Base-by-base conservation (phyloP, 2,797 vertebrate species). In the Hydrocynus forskahlii region DNA sequence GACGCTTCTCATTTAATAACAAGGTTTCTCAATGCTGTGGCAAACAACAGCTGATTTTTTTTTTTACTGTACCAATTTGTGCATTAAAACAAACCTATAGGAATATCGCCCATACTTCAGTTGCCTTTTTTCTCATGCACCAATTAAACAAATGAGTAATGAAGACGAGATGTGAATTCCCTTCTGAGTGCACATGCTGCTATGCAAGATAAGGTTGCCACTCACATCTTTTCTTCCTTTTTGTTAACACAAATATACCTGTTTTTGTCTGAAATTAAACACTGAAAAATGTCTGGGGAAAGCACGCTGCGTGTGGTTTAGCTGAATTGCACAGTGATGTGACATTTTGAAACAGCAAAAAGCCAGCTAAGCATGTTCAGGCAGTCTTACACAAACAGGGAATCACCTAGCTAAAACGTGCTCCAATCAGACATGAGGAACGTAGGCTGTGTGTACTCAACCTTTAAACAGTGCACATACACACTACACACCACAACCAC, bases 301-400 rank as follows among this genome's bases (percentile, higher is more conserved):
- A 62, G 12, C n/a, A 55, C 19, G n/a, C 57, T 35, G 5, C 5
- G 0, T 66, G 63, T 8, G 38, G 63, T 43, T 66, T 43, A 8
- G 17, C 7, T 19, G 25, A 35, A 63, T 35, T 9, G 4, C 13
- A 63, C 62, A 4, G 63, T 66, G 35, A 43, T 40, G 60, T 63
- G 63, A 66, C 63, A 66, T 66, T 66, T 43, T n/a, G 35, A 40
- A 40, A 35, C 2, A 9, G 6, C 0, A 3, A n/a, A 66, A 10
- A 40, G 35, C 63, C 16, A 66, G 35, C 63, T 66, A 66, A 66
- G 63, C 63, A 43, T n/a, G 63, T 66, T 66, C 63, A 40, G 17
- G 38, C 62, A 35, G 14, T 7, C 62, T 63, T 29, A 35, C 13
- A 17, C 62, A n/a, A 35, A n/a, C 35, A 19, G 38, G n/a, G 17